Conservation (phyloP, 2,113 vertebrate species). For the Lophotis ruficrista region DNA sequence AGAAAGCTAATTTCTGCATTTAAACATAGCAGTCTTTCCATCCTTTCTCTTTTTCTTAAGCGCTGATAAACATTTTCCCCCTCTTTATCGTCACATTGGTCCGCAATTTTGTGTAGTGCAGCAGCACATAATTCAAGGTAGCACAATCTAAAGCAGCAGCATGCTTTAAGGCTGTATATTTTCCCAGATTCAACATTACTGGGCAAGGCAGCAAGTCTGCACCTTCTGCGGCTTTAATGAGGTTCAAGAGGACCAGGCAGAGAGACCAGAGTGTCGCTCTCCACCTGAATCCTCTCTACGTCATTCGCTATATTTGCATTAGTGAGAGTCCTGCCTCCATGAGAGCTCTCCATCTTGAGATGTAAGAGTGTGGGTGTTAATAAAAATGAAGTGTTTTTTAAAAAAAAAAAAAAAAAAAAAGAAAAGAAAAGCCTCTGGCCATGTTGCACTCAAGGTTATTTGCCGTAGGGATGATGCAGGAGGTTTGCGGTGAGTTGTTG, state of each 20-base stretch:
- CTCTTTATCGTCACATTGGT: background rate
- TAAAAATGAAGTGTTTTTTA: background rate
- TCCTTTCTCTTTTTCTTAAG: background rate
- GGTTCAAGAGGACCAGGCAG: conserved; percentile 2
- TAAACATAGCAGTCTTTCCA: background rate
- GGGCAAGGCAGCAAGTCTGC: conserved; percentile 6
- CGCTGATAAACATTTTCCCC: background rate
- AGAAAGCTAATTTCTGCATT: background rate
- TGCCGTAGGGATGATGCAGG: background rate
- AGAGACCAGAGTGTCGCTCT: background rate
- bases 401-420: background rate
- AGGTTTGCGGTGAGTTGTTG: background rate
- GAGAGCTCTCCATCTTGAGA: conserved; percentile 25
- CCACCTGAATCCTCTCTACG: background rate
- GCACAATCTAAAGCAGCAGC: background rate
- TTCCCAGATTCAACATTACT: background rate
- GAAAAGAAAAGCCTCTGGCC: background rate
- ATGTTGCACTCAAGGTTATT: background rate
- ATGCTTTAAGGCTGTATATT: background rate
- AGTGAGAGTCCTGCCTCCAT: background rate
- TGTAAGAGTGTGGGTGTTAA: background rate
- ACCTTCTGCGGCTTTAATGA: conserved; percentile 21
- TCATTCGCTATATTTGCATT: background rate
- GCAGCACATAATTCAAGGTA: background rate
- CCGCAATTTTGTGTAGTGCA: background rate